A percentile compares a stretch with the other conserved stretches of the same genome.
These are phyloP conservation scores for Oscheius sp. DNA, from an alignment of 2,888 invertebrate genomes.

Conservation along the genomic window DNA sequence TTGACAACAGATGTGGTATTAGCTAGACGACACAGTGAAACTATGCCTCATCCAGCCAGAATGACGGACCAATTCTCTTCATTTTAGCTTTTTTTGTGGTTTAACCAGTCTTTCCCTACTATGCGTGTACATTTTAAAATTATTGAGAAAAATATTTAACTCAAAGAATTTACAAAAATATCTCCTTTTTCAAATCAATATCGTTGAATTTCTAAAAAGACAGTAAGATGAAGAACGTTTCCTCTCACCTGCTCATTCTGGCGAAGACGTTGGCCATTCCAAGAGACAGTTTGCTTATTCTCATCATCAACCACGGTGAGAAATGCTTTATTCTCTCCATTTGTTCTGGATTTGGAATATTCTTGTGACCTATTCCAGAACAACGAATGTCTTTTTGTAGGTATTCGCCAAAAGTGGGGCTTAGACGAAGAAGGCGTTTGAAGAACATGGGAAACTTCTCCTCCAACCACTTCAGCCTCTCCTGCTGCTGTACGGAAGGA, in stretches of 20 bases:
- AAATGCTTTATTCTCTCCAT: not conserved
- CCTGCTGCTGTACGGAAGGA: constrained; percentile 3
- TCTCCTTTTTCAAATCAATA: not conserved
- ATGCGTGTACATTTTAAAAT: constrained; percentile 26
- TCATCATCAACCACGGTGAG: constrained; percentile 25
- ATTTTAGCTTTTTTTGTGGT: constrained; percentile 20
- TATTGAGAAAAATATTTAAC: not conserved
- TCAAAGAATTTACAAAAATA: not conserved
- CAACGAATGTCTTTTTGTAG: too few relatives aligned
- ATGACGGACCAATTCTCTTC: constrained; percentile 26
- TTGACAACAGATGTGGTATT: constrained; percentile 43
- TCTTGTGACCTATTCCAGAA: not conserved
- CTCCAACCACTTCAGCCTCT: constrained; percentile 15
- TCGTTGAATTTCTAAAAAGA: constrained; percentile 7
- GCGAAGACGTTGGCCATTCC: constrained; percentile 2
- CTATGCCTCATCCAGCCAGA: constrained; percentile 3
- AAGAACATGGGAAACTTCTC: constrained; percentile 12
- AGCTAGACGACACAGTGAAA: constrained; percentile 46
- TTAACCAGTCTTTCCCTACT: constrained; percentile 19
- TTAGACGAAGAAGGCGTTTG: constrained; percentile 14
- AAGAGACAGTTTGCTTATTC: constrained; percentile 5
- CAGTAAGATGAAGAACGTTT: not conserved
- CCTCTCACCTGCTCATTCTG: not conserved
- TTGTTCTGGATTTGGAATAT: constrained; percentile 4
- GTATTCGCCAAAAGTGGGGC: constrained; percentile 18